Conservation (phyloP, 1,140 invertebrate genomes). For the Leptoteleia sp. region DNA sequence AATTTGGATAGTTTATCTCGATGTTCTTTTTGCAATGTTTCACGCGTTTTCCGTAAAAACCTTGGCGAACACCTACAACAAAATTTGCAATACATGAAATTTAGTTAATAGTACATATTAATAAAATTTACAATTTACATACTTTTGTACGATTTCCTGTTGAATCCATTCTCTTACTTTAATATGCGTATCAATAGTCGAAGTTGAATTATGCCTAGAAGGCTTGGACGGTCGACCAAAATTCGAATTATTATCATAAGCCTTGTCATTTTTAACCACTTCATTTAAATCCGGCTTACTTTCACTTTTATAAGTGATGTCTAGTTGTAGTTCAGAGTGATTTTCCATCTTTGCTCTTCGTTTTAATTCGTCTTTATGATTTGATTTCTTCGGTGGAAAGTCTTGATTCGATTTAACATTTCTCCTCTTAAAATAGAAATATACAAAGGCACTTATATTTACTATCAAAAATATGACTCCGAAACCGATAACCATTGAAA, state of each 20-base stretch:
- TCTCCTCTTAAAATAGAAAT: constrained; percentile 88
- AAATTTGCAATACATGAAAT: constrained; percentile 20
- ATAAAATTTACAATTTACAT: too few relatives aligned
- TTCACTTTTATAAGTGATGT: constrained; percentile 75
- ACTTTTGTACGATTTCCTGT: constrained; percentile 86
- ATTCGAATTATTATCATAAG: constrained; percentile 84
- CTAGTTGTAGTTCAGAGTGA: constrained; percentile 64
- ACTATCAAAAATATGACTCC: constrained; percentile 90
- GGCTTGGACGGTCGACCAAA: constrained; percentile 84
- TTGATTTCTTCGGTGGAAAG: constrained; percentile 70
- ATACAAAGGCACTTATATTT: constrained; percentile 88
- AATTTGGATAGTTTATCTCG: constrained; percentile 81
- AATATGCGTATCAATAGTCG: constrained; percentile 90
- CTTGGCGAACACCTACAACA: constrained; percentile 84
- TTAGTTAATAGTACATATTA: too few relatives aligned
- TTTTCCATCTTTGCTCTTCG: constrained; percentile 69
- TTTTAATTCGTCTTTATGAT: constrained; percentile 64
- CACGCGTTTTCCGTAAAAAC: constrained; percentile 81
- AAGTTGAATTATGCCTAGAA: constrained; percentile 87
- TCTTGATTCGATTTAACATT: constrained; percentile 80
- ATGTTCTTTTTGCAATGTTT: constrained; percentile 77
- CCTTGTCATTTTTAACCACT: constrained; percentile 80
- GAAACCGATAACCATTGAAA: constrained; percentile 88
- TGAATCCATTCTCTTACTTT: constrained; percentile 93
- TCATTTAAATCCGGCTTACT: constrained; percentile 79